Percentiles rank a stretch among this genome's conserved stretches.
These are phyloP conservation scores for Drosophila bocqueti DNA, from an alignment of 1,140 invertebrate species.

Conservation along the genomic window DNA sequence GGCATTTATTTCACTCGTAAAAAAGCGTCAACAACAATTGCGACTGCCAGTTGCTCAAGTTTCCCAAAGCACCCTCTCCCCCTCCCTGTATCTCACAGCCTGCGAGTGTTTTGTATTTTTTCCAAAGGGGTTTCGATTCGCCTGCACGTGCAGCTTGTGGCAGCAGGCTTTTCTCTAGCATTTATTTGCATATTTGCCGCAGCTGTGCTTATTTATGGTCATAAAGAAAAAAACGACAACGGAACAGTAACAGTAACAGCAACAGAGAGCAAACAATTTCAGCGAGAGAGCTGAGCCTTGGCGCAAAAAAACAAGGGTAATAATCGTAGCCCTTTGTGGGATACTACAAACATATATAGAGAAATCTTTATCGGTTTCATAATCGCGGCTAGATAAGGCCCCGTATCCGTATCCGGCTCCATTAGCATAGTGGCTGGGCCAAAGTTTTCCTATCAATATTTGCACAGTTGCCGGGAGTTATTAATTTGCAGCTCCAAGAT, in stretches of 20 bases:
- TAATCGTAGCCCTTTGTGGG: conserved; percentile 2
- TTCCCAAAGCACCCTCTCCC: conserved; percentile 5
- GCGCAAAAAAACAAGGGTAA: conserved; percentile 29
- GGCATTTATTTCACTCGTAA: conserved; percentile 14
- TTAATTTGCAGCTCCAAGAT: conserved; percentile 79
- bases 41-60: conserved; percentile 38
- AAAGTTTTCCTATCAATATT: conserved; percentile 67
- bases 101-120: not conserved
- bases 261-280: conserved; percentile 26
- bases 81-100: not conserved
- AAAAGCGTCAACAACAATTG: conserved; percentile 35
- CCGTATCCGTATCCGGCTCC: conserved; percentile 40
- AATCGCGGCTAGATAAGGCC: conserved; percentile 12
- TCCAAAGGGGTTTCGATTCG: conserved; percentile 23
- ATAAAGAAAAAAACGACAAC: conserved; percentile 52
- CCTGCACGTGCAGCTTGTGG: conserved; percentile 60
- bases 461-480: conserved; percentile 71
- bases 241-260: conserved; percentile 25
- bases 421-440: conserved; percentile 54
- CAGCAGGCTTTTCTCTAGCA: conserved; percentile 37
- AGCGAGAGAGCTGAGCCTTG: conserved; percentile 17
- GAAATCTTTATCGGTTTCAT: conserved; percentile 26
- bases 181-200: conserved; percentile 75
- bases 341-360: not conserved
- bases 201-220: conserved; percentile 78